A percentile compares a stretch with the other conserved stretches of the same genome.
phyloP scores from a whole-genome alignment of 2,888 invertebrate species.

The Acanthosepion pharaonis region DNA sequence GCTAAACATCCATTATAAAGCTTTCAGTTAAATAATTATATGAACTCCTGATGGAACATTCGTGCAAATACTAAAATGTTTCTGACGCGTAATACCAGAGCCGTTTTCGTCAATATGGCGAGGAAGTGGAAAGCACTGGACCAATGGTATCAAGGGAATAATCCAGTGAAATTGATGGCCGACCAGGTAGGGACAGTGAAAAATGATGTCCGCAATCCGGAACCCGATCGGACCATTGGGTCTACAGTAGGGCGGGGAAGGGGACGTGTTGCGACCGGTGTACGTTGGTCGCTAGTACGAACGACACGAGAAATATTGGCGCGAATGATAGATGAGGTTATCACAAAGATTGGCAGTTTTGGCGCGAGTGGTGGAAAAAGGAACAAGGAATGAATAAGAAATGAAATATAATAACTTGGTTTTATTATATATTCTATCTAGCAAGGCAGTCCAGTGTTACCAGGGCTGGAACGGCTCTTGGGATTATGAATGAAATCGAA shows the following conservation, averaged over 20 bases:
- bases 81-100: not conserved
- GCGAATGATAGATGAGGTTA: not conserved
- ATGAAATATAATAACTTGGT: not conserved
- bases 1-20: too few relatives aligned
- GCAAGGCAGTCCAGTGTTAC: not conserved
- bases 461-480: not conserved
- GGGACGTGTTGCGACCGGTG: not conserved
- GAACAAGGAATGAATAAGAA: not conserved
- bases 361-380: not conserved
- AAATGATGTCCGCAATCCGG: not conserved
- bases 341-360: conserved; percentile 2
- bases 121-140: not conserved
- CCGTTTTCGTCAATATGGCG: not conserved
- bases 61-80: not conserved
- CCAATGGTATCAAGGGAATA: not conserved
- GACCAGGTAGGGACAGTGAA: not conserved
- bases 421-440: not conserved
- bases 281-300: not conserved
- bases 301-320: not conserved
- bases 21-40: not conserved
- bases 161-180: not conserved
- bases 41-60: not conserved
- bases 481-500: not conserved
- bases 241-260: not conserved
- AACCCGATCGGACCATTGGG: not conserved